These are phyloP conservation scores for Phyto melanocephala DNA, from an alignment of 2,888 invertebrate genomes.

Conservation along the genomic window DNA sequence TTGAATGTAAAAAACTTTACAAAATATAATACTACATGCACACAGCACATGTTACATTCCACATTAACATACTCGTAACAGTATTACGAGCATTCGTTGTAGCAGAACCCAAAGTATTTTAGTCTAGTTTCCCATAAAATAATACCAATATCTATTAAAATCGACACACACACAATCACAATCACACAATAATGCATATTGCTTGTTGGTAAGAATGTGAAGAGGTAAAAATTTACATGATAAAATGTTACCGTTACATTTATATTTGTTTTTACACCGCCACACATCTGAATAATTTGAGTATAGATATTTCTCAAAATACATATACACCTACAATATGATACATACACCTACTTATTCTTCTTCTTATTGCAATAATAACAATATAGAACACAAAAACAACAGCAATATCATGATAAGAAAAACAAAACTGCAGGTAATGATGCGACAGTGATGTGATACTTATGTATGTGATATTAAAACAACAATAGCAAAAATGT, in stretches of 20 bases:
- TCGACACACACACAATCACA: not conserved
- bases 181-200: not conserved
- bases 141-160: conserved; percentile 5
- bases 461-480: conserved; percentile 20
- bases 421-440: conserved; percentile 24
- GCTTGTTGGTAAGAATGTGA: not conserved
- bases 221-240: conserved; percentile 40
- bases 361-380: not conserved
- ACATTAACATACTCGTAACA: conserved; percentile 40
- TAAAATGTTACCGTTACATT: conserved; percentile 27
- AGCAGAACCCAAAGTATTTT: not conserved
- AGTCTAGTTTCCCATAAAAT: conserved; percentile 5
- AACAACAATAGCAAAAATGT: conserved; percentile 37
- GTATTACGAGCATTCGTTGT: not conserved
- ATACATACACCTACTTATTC: no score
- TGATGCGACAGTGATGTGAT: conserved; percentile 45
- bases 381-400: not conserved
- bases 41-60: conserved; percentile 33
- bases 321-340: not conserved
- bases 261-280: not conserved
- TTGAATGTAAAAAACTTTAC: not conserved
- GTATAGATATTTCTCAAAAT: conserved; percentile 1
- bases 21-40: conserved; percentile 6
- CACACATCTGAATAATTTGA: conserved; percentile 12
- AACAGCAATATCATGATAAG: not conserved